Evolutionary conservation across 2,797 vertebrate species (phyloP), one percentile per base, ranked within the genome.

Genomic region (Lutjanus campechanus): DNA sequence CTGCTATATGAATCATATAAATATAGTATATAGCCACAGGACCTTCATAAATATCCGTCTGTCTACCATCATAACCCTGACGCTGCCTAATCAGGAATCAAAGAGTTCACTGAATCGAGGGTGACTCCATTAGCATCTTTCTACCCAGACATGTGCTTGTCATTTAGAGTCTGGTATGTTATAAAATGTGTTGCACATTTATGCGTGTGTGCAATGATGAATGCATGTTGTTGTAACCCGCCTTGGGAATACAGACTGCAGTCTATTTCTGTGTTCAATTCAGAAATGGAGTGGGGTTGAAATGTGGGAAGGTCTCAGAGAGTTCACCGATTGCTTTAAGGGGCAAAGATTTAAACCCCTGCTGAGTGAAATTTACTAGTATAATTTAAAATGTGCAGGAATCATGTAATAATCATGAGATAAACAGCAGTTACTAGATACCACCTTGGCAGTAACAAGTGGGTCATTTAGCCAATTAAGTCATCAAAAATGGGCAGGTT

Each of bases 171-270:
- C 85, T 86, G 90, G 88, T 89, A 91, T 91, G 88, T 88, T 83
- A 74, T 84, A 74, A 91, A 94, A 94, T 91, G 89, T 92, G 90
- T 90, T 95, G 79, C 82, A 85, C 88, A 93, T 93, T 90, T 91
- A 85, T 90, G 77, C 64, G 59, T 89, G 75, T 82, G 75, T 79
- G 79, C 84, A 79, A 76, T 91, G 91, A 94, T 92, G 90, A 92
- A 90, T 93, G 91, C 74, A 84, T 90, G 89, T 91, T 93, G 90
- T 93, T 90, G 77, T 90, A 93, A 90, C 86, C 77, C 67, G 77
- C 84, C 84, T 79, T 89, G 86, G 78, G 91, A 93, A 84, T 90
- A 84, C 77, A 91, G 77, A 82, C 83, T 87, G 73, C 67, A 88
- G 68, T 86, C 83, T 83, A 82, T 90, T 90, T 89, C 77, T 89